Conservation (phyloP, 1,140 invertebrate species). For the Euborellia annulipes region DNA sequence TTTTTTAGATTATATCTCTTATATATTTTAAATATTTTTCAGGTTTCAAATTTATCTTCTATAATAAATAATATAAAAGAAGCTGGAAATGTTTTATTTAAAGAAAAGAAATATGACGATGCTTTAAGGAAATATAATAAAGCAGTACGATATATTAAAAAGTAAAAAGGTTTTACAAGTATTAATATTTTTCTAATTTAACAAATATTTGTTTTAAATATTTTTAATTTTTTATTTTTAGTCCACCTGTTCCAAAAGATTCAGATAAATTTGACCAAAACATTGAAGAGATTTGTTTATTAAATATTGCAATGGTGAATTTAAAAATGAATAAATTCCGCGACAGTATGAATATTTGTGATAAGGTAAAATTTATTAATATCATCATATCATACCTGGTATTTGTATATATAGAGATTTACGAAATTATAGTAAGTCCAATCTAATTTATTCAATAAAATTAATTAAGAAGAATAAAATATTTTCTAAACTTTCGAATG, state of each 20-base stretch:
- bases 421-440: too few relatives aligned
- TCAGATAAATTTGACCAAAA: slow-evolving; percentile 13
- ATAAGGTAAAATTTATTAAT: too few relatives aligned
- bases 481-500: too few relatives aligned
- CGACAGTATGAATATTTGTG: slow-evolving; percentile 40
- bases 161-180: slow-evolving; percentile 20
- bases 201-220: neutral
- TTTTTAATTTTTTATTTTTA: neutral
- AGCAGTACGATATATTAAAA: slow-evolving; percentile 45
- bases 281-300: slow-evolving; percentile 30
- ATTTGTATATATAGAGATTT: too few relatives aligned
- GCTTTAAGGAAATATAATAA: slow-evolving; percentile 59
- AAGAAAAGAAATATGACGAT: slow-evolving; percentile 35
- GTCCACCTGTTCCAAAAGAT: slow-evolving; percentile 12
- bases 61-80: slow-evolving; percentile 44
- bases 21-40: slow-evolving; percentile 13
- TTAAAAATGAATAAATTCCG: slow-evolving; percentile 43
- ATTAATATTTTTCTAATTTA: neutral
- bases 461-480: too few relatives aligned
- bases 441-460: too few relatives aligned
- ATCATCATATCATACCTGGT: too few relatives aligned
- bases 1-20: neutral
- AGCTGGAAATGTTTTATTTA: slow-evolving; percentile 52
- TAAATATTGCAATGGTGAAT: slow-evolving; percentile 52
- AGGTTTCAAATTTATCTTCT: slow-evolving; percentile 24